Conservation (phyloP, 2,888 invertebrate species). For the Ditula angustiorana region DNA sequence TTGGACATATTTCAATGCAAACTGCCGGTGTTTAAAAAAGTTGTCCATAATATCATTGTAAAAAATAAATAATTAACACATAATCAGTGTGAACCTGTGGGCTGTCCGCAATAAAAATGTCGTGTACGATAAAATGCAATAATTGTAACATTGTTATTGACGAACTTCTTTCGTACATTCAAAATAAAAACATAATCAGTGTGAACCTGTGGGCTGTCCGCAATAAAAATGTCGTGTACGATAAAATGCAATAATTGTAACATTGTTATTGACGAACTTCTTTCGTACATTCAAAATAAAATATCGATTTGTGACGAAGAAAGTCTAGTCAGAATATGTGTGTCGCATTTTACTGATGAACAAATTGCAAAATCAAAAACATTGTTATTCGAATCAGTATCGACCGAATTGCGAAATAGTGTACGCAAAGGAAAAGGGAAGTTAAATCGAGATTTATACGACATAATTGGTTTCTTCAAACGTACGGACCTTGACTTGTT, state of each 20-base stretch:
- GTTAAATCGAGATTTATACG: background rate
- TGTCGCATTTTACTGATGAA: background rate
- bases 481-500: background rate
- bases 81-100: too few species aligned
- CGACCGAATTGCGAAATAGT: background rate
- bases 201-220: too few species aligned
- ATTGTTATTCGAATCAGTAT: slow-evolving; percentile 9
- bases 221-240: too few species aligned
- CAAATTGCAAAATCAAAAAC: slow-evolving; percentile 7
- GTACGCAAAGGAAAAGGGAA: slow-evolving; percentile 14
- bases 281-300: slow-evolving; percentile 22
- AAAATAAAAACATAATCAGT: too few species aligned
- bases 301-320: slow-evolving; percentile 12
- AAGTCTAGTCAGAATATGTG: background rate
- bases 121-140: too few species aligned
- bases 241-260: too few species aligned
- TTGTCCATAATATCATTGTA: too few species aligned
- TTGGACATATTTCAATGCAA: too few species aligned
- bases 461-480: background rate
- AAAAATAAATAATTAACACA: too few species aligned
- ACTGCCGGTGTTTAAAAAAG: too few species aligned
- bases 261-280: slow-evolving; percentile 27
- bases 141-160: too few species aligned
- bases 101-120: too few species aligned
- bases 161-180: slow-evolving; percentile 16